These are phyloP conservation scores for Pristionchus entomophagus DNA, from an alignment of 2,888 invertebrate species.

Conservation along the genomic window DNA sequence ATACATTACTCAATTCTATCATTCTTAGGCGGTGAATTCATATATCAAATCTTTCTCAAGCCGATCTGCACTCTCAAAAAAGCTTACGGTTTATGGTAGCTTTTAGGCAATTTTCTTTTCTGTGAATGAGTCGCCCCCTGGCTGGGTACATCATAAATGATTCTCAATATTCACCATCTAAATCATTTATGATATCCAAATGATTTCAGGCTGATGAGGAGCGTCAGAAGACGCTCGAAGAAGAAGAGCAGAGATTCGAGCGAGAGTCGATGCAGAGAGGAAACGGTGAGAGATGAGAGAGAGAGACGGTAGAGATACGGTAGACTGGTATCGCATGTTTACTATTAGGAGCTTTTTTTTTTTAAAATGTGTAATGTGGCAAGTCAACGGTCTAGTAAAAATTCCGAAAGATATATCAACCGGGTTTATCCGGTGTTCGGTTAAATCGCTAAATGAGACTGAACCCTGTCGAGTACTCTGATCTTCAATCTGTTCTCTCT, in stretches of 20 bases:
- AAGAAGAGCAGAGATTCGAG: slow-evolving; percentile 29
- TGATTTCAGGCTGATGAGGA: neutral
- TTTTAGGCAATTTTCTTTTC: too few species aligned
- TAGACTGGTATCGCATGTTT: too few species aligned
- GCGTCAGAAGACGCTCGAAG: slow-evolving; percentile 27
- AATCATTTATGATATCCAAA: neutral
- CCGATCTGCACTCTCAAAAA: too few species aligned
- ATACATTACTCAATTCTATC: too few species aligned
- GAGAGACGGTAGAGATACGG: too few species aligned
- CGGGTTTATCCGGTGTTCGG: neutral
- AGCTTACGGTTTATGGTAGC: too few species aligned
- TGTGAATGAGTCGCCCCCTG: neutral
- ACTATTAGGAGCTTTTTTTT: too few species aligned
- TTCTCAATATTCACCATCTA: neutral
- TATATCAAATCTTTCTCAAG: too few species aligned
- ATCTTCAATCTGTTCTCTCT: neutral
- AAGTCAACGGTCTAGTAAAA: neutral
- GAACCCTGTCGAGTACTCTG: neutral
- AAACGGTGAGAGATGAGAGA: slow-evolving; percentile 19
- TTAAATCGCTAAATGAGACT: neutral
- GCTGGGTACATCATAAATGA: neutral
- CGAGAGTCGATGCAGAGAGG: slow-evolving; percentile 45
- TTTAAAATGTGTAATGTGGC: too few species aligned
- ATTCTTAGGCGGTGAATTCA: too few species aligned
- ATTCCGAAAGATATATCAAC: neutral